phyloP scores from a whole-genome alignment of 2,888 invertebrate species.

The Anorthoa munda region DNA sequence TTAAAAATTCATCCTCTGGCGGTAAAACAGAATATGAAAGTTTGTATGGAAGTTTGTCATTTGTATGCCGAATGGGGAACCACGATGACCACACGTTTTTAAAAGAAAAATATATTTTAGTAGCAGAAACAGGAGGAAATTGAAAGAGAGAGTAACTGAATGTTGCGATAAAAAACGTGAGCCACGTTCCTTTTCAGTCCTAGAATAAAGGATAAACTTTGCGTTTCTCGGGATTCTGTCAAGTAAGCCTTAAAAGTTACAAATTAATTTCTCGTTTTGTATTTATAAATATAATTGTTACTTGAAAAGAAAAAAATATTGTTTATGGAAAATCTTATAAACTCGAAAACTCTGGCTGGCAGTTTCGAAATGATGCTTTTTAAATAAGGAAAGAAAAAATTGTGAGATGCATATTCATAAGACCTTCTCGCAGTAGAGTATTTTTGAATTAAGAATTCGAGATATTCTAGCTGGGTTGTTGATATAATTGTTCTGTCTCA shows the following conservation, averaged over 20 bases:
- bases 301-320: not conserved
- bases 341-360: not conserved
- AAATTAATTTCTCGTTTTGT: constrained; percentile 5
- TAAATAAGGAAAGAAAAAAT: not conserved
- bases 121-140: no score
- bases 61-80: not conserved
- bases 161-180: not conserved
- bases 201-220: not conserved
- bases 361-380: not conserved
- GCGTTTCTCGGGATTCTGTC: not conserved
- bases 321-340: not conserved
- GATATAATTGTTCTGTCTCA: no score
- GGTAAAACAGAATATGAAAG: not conserved
- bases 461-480: no score
- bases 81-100: not conserved
- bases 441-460: no score
- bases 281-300: not conserved
- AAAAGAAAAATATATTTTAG: no score
- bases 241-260: not conserved
- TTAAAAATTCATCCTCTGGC: no score
- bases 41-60: not conserved
- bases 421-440: no score
- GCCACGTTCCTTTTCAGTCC: not conserved
- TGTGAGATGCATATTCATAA: no score
- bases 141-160: not conserved